phyloP scores from a whole-genome alignment of 2,113 vertebrate species.

The Tachysurus fulvidraco region DNA sequence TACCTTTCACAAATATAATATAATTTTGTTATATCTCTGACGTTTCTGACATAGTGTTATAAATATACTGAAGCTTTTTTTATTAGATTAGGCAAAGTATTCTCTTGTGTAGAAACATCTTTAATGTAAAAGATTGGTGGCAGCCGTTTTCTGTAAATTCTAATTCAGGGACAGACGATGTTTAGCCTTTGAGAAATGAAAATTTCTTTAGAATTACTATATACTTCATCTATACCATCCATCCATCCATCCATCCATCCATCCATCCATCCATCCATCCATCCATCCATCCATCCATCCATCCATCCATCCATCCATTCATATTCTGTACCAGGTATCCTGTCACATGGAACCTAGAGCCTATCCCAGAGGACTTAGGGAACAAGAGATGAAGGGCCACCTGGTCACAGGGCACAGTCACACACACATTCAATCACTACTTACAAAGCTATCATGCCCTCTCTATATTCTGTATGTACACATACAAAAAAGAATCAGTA shows the following conservation, averaged over 20 bases:
- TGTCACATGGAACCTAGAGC: too few species aligned
- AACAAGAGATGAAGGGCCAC: too few species aligned
- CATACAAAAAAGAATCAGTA: background rate
- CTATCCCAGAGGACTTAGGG: too few species aligned
- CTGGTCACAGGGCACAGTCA: too few species aligned
- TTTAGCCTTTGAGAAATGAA: background rate
- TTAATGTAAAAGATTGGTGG: background rate
- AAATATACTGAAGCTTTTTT: background rate
- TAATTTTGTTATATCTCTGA: conserved; percentile 1
- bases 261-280: too few species aligned
- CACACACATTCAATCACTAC: too few species aligned
- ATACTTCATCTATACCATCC: background rate
- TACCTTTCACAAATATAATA: conserved; percentile 21
- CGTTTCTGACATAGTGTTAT: background rate
- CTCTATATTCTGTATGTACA: background rate
- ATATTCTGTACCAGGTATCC: too few species aligned
- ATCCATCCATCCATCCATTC: too few species aligned
- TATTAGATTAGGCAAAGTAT: conserved; percentile 20
- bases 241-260: too few species aligned
- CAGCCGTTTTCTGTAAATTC: background rate
- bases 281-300: too few species aligned
- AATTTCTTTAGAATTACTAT: background rate
- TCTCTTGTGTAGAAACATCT: background rate
- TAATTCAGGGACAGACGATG: background rate
- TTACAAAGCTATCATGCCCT: too few species aligned